Base-by-base conservation (phyloP, 2,797 vertebrate species). In the Botia kubotai region DNA sequence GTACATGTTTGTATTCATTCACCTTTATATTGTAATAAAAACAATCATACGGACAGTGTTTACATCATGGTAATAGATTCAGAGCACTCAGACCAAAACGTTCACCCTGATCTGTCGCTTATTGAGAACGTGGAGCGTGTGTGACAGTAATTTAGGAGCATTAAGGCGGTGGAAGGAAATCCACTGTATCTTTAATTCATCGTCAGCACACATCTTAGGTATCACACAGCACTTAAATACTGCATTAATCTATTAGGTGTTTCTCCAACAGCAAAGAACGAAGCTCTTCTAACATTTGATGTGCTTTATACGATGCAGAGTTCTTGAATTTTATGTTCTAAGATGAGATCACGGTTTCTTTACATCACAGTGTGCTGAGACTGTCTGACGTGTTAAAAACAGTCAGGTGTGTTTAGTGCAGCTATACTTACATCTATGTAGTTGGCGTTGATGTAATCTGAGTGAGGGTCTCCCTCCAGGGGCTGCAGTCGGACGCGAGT, bases 361-460 rank as follows among this genome's bases (percentile, higher is more conserved):
- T 17, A 60, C 3, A 21, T 50, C 2, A 6, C n/a, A 36, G 52
- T 21, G 33, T 65, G n/a, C 3, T 7, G 8, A 63, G 46, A 6
- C 52, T 65, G 43, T 52, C 21, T 33, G 29, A 55, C 4, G 62
- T 16, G 21, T 65, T 72, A 11, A 46, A 46, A 46, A 16, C 3
- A 50, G 14, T 52, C 8, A 17, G 8, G 46, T 12, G 0, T 8
- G 36, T 19, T 3, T 17, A 43, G 26, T 26, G 6, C 8, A 53
- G 17, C 29, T 43, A 58, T 48, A 91, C 97, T 98, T 90, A 98
- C 97, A 0, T 99, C 97, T 1, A 99, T 98, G 78, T 98, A 98
- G 87, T 98, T 98, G 90, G 97, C 97, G 19, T 99, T 99, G 89
- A 98, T 98, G 90, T 99, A 99, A 94, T 99, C 97, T 0, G 97